Base-by-base conservation (phyloP, 2,888 invertebrate species). In the Trichogramma evanescens region DNA sequence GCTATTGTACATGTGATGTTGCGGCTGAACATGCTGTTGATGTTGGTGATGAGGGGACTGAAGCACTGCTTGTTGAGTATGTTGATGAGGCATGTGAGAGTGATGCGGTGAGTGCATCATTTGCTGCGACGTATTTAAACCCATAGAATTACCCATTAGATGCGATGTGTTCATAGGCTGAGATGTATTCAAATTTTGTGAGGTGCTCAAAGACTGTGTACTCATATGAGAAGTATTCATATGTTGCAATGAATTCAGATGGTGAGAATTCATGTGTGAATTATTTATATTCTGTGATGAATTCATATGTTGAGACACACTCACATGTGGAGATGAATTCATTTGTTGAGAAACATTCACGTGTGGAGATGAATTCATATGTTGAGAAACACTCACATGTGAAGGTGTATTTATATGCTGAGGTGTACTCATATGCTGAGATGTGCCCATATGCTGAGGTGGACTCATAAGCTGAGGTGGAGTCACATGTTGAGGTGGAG, bases 281-380 rank as follows among this genome's bases (percentile, higher is more conserved):
- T 26, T 26, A 26, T 26, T 26, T 26, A 26, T 26, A 26, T 26
- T 26, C 81, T 73, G 66, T 81, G 81, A 72, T 81, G 56, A 46
- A 13, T 82, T 69, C 81, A 82, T 80, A 80, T 82, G 70, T 80
- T 82, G 68, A 79, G 81, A 50, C 78, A 80, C 50, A n/a, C 38
- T 50, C 1, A 63, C 9, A 41, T 65, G 65, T 7, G 58, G 64
- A 1, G 61, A 62, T 3, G 54, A 5, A 51, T 52, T 62, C 9
- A 64, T 3, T 44, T 58, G 64, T 39, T 42, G 62, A 5, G 50
- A 45, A 4, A 38, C 9, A 9, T 48, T 50, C 40, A 61, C 42
- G 9, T 61, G 64, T 39, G 41, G 42, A n/a, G 54, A 45, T 3
- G 41, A 9, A 9, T 48, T 50, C 40, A 61, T 45, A 10, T 61